Conservation (phyloP, 1,140 invertebrate species). For the Drosophila sturtevanti region DNA sequence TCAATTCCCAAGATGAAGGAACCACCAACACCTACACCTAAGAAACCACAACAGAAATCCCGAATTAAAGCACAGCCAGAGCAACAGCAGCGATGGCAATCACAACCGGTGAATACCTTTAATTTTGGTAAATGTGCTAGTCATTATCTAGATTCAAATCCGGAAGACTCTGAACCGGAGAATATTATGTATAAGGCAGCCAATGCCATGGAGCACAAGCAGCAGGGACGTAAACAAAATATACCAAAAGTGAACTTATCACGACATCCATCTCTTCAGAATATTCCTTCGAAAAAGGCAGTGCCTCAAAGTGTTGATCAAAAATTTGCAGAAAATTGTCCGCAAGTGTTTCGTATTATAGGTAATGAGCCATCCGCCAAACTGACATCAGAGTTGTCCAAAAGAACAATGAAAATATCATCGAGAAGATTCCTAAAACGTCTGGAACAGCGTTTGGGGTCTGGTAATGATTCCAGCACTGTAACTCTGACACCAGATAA, state of each 20-base stretch:
- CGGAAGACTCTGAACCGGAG: not conserved
- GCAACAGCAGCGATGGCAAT: not conserved
- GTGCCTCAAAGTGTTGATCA: not conserved
- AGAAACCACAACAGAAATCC: not conserved
- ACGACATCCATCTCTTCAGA: not conserved
- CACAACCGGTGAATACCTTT: not conserved
- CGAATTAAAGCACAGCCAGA: not conserved
- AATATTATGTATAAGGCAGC: constrained; percentile 1
- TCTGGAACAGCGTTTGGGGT: not conserved
- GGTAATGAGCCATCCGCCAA: not conserved
- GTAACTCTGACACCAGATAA: constrained; percentile 20
- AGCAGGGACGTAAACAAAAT: not conserved
- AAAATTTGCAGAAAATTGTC: not conserved
- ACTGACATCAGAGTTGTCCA: not conserved
- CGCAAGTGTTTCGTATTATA: not conserved
- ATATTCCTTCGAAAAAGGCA: no score
- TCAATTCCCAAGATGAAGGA: not conserved
- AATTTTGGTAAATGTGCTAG: constrained; percentile 37
- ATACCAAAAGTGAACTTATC: not conserved
- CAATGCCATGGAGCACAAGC: not conserved
- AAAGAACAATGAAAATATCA: not conserved
- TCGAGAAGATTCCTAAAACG: not conserved
- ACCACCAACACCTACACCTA: not conserved
- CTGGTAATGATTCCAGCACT: constrained; percentile 12
- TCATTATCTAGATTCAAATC: not conserved